Percentiles rank a stretch among this genome's conserved stretches.
Conservation (phyloP, 1,140 invertebrate genomes). For the Drosophila littoralis region DNA sequence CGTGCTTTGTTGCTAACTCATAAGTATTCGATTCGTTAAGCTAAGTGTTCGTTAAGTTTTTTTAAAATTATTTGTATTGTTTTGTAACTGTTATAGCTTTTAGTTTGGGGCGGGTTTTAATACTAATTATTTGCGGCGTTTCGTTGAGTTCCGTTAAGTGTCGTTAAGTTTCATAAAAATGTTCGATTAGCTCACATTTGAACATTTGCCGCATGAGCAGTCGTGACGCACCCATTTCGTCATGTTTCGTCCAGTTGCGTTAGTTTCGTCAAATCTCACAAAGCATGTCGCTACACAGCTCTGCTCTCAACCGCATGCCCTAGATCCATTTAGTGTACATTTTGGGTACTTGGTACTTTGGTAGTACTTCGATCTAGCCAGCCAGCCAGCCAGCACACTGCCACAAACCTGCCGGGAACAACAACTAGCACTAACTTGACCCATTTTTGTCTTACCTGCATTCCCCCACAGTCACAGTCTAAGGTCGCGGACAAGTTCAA, state of each 20-base stretch:
- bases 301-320: slow-evolving; percentile 46
- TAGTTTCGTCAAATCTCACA: slow-evolving; percentile 10
- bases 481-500: slow-evolving; percentile 94
- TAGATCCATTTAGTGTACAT: slow-evolving; percentile 39
- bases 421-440: slow-evolving; percentile 21
- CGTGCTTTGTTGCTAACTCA: slow-evolving; percentile 5
- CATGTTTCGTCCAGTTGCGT: slow-evolving; percentile 10
- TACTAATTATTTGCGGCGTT: background rate
- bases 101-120: slow-evolving; percentile 1
- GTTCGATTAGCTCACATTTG: background rate
- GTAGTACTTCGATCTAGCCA: slow-evolving; percentile 30
- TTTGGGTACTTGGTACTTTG: slow-evolving; percentile 23
- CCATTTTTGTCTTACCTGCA: background rate
- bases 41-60: slow-evolving; percentile 10
- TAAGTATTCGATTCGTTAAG: slow-evolving; percentile 33
- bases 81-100: slow-evolving; percentile 11
- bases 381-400: slow-evolving; percentile 16
- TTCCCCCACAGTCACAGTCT: slow-evolving; percentile 86
- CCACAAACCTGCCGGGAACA: slow-evolving; percentile 14
- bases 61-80: too few species aligned
- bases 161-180: slow-evolving; percentile 11
- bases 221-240: slow-evolving; percentile 4
- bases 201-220: slow-evolving; percentile 6
- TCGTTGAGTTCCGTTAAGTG: slow-evolving; percentile 16
- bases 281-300: slow-evolving; percentile 38